Conservation (phyloP, 2,888 invertebrate species). For the Cephus nigrinus region DNA sequence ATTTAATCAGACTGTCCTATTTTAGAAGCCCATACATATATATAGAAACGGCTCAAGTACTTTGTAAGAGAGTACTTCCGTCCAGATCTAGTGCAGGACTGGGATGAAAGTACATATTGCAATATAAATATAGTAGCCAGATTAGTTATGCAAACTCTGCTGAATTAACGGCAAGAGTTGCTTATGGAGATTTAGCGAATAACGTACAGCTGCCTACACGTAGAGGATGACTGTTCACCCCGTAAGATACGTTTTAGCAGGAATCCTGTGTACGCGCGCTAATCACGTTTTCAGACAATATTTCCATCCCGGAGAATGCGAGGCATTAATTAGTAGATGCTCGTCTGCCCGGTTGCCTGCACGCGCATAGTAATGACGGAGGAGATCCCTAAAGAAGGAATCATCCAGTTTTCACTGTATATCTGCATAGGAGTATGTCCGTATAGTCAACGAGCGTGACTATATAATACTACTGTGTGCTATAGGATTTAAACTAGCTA, state of each 20-base stretch:
- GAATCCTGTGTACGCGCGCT: not conserved
- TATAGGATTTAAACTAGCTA: too few species aligned
- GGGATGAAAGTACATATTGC: not conserved
- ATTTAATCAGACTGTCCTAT: too few species aligned
- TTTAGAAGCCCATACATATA: not conserved
- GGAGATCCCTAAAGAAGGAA: not conserved
- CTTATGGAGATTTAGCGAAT: constrained; percentile 2
- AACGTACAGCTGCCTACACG: not conserved
- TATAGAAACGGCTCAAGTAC: not conserved
- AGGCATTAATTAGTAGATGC: not conserved
- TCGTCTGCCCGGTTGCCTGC: not conserved
- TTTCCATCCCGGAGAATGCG: not conserved
- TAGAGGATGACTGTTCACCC: not conserved
- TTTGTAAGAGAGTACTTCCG: not conserved
- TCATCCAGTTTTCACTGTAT: not conserved
- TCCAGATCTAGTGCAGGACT: not conserved
- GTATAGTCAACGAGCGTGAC: too few species aligned
- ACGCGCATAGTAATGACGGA: not conserved
- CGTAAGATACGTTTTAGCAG: not conserved
- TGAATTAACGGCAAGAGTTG: not conserved
- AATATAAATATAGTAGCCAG: not conserved
- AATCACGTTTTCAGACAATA: not conserved
- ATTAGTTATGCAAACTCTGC: not conserved
- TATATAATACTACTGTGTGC: not conserved
- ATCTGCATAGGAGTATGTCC: too few species aligned